These are phyloP conservation scores for Anoplophora glabripennis DNA, from an alignment of 1,140 invertebrate genomes.

Conservation along the genomic window DNA sequence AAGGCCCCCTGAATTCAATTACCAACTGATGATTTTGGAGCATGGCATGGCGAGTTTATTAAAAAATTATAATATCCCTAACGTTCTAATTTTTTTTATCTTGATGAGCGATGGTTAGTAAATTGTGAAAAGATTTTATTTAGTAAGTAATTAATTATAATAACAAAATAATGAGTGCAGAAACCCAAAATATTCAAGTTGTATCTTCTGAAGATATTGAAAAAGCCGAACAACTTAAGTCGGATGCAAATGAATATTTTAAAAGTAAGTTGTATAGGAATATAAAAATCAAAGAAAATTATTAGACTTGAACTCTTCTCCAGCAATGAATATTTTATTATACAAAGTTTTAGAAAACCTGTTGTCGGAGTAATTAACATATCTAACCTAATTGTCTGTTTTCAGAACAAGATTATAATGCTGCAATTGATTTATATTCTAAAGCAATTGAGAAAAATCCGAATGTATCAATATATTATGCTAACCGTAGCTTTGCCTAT, in stretches of 20 bases:
- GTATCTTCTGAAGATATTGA: constrained; percentile 47
- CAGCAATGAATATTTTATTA: not conserved
- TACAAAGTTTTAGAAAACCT: not conserved
- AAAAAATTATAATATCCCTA: constrained; percentile 3
- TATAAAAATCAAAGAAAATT: not conserved
- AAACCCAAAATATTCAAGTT: constrained; percentile 13
- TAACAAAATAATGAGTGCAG: constrained; percentile 21
- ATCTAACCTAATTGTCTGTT: constrained; percentile 35
- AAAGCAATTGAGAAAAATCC: constrained; percentile 89
- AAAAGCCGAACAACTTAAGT: constrained; percentile 74
- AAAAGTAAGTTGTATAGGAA: constrained; percentile 69
- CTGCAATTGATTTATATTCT: constrained; percentile 87
- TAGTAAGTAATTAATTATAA: constrained; percentile 8
- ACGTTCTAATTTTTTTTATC: constrained; percentile 9
- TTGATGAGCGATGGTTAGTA: not conserved
- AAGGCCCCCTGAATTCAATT: too few relatives aligned
- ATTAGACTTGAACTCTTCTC: not conserved
- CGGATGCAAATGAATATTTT: constrained; percentile 80
- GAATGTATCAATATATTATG: constrained; percentile 79
- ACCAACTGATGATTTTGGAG: too few relatives aligned
- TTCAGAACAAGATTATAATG: constrained; percentile 85
- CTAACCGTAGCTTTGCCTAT: constrained; percentile 94
- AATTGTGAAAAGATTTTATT: not conserved
- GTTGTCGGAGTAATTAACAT: not conserved
- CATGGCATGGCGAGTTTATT: not conserved